A percentile compares a stretch with the other conserved stretches of the same genome.
Evolutionary conservation across 2,113 vertebrate species (phyloP).

Genomic region (Brachyistius frenatus): DNA sequence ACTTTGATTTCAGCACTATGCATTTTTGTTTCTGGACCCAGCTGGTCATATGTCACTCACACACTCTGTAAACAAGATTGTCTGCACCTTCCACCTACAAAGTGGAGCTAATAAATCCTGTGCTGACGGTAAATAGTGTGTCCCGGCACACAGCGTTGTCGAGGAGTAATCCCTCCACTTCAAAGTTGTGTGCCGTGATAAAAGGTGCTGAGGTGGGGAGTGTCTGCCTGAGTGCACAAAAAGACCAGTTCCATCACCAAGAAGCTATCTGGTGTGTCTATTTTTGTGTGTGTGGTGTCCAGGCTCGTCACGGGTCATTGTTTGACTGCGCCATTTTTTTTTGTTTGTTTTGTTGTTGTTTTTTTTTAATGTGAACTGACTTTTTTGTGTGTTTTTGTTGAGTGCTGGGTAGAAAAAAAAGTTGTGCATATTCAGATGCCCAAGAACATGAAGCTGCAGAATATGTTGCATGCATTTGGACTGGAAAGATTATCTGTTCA

Average conservation of each 20-base stretch:
- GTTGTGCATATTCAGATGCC: not conserved
- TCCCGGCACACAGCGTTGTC: constrained; percentile 30
- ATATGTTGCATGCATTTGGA: constrained; percentile 22
- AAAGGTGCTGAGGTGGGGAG: constrained; percentile 69
- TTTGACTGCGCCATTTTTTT: constrained; percentile 21
- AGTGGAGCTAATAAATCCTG: constrained; percentile 72
- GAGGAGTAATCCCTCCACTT: constrained; percentile 64
- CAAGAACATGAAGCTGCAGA: not conserved
- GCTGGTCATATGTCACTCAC: constrained; percentile 24
- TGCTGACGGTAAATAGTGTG: constrained; percentile 70
- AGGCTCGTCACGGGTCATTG: constrained; percentile 62
- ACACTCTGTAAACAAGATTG: constrained; percentile 49
- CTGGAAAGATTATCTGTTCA: constrained; percentile 25
- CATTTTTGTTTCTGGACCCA: constrained; percentile 26
- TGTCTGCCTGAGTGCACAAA: constrained; percentile 55
- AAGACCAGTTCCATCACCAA: constrained; percentile 56
- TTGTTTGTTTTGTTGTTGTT: not conserved
- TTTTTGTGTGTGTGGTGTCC: constrained; percentile 25
- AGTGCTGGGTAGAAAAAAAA: not conserved
- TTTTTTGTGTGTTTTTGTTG: not conserved
- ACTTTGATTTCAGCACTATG: not conserved
- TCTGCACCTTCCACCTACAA: constrained; percentile 56
- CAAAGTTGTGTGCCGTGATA: constrained; percentile 61
- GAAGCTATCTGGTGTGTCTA: not conserved
- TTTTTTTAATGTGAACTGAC: not conserved